Base-by-base conservation (phyloP, 1,140 invertebrate genomes). In the Eumeta japonica region DNA sequence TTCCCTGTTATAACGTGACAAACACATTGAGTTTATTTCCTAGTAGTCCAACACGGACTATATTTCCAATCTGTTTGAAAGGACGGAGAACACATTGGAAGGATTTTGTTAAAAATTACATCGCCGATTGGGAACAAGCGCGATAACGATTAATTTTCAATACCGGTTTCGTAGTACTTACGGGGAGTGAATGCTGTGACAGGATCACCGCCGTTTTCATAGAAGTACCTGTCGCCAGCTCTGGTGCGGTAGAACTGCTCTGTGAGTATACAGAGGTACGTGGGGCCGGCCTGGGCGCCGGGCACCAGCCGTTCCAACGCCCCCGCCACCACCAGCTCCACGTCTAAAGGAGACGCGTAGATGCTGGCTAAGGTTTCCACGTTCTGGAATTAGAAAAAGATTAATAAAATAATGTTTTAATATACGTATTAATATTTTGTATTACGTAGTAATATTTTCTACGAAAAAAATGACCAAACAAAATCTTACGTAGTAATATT, bases 201-300 rank as follows among this genome's bases (percentile, higher is more conserved):
- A 1, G 76, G 67, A 39, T 81, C 77, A 40, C 83, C 80, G 2
- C 81, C 80, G 47, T 83, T 84, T 66, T 93, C 90, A 53, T 83
- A 94, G 82, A 89, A 96, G 62, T 77, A 88, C 39, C 90, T 75
- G 64, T 96, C 92, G 4, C 88, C 90, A 5, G 85, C 83, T 55
- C 91, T 82, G 0, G 89, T 86, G 40, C 86, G 77, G 51, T 86
- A 89, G 64, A 97, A 96, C 66, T 97, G 93, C 55, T 89, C 88
- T 0, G 83, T 85, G 1, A 97, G 73, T 35, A 98, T 89, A 51
- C 92, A 96, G 1, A 91, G 79, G 76, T 95, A 96, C 0, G 93
- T 97, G 2, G 93, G 94, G 0, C 94, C 95, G 2, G 87, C 78
- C 9, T 94, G 70, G 0, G 90, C 85, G 1, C 86, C 89, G 1